Evolutionary conservation across 2,113 vertebrate genomes (phyloP).

Genomic region (Labeo catla): DNA sequence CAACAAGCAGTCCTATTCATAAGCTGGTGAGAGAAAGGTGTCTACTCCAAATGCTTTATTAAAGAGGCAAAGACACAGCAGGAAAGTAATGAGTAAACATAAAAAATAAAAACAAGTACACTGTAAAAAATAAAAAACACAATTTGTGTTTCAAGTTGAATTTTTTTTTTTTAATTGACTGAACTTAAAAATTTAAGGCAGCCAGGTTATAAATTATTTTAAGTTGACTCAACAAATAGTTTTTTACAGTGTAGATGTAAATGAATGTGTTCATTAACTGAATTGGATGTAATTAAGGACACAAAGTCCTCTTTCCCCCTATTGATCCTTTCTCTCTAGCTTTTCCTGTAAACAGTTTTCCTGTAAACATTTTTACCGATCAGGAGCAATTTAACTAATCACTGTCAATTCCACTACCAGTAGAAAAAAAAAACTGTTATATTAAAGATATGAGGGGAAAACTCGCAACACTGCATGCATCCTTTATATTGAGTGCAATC

Average conservation of each 20-base stretch:
- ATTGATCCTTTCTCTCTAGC: conserved; percentile 42
- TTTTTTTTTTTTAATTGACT: no score
- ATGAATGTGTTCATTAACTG: not conserved
- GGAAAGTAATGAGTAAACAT: not conserved
- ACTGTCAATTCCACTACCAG: not conserved
- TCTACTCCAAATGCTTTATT: not conserved
- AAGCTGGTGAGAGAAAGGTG: not conserved
- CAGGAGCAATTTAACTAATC: not conserved
- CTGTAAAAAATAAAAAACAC: no score
- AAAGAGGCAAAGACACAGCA: not conserved
- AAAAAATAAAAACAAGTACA: not conserved
- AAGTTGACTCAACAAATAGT: no score
- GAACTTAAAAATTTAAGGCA: no score
- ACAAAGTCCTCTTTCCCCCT: conserved; percentile 33
- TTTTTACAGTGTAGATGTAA: no score
- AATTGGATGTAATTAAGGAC: conserved; percentile 53
- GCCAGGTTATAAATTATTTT: no score
- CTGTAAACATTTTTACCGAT: not conserved
- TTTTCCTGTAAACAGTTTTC: conserved; percentile 3
- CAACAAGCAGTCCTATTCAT: not conserved
- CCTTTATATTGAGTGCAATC: not conserved
- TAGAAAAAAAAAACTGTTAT: not conserved
- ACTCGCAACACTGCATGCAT: not conserved
- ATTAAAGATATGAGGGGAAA: not conserved
- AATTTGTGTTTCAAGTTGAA: no score